Percentiles rank a stretch among this genome's conserved stretches.
These are phyloP conservation scores for Alloscopus bannaensis DNA, from an alignment of 2,888 invertebrate genomes.

Conservation along the genomic window DNA sequence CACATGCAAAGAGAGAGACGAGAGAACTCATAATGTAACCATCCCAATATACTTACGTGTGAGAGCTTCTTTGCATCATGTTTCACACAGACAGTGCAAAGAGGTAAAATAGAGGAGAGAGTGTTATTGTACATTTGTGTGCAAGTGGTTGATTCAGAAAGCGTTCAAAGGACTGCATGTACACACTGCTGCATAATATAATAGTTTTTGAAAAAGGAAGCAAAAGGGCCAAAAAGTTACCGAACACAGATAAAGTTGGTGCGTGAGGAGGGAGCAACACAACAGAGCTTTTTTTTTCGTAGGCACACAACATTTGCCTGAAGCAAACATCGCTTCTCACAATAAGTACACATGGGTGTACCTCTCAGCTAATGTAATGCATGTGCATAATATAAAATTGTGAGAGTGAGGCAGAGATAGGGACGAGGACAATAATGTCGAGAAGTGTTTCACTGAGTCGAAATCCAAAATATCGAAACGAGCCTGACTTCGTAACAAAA, in stretches of 20 bases:
- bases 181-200: not conserved
- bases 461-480: no score
- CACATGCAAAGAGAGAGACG: no score
- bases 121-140: not conserved
- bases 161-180: not conserved
- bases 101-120: constrained; percentile 29
- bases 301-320: constrained; percentile 20
- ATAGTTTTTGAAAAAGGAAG: constrained; percentile 1
- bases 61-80: constrained; percentile 4
- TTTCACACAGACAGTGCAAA: no score
- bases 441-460: no score
- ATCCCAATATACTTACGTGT: no score
- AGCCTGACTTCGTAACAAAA: no score
- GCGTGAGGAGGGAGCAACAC: not conserved
- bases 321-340: constrained; percentile 17
- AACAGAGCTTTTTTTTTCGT: constrained; percentile 26
- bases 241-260: constrained; percentile 3
- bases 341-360: no score
- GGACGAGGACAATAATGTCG: no score
- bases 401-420: no score
- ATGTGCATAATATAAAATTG: no score
- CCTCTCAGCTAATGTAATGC: no score
- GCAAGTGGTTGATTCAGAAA: not conserved
- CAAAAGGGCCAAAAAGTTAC: constrained; percentile 36
- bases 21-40: no score